Evolutionary conservation across 2,888 invertebrate genomes (phyloP).

Genomic region (Parnassius glacialis): DNA sequence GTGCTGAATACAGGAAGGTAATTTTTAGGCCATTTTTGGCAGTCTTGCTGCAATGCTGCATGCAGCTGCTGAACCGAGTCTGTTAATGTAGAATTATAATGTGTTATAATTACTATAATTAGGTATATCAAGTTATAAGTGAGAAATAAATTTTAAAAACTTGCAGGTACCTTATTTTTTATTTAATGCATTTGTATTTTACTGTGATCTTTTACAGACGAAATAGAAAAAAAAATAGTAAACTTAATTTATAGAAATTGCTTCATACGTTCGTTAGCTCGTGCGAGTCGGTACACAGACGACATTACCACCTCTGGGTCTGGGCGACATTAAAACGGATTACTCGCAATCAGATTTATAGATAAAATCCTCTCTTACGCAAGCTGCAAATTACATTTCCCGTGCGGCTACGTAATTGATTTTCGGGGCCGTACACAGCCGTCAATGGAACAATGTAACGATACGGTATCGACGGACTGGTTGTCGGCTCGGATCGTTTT

Average conservation of each 20-base stretch:
- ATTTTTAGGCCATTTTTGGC: too few relatives aligned
- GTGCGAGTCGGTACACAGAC: neutral
- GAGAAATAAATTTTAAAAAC: too few relatives aligned
- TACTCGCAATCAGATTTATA: slow-evolving; percentile 7
- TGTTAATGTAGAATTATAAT: too few relatives aligned
- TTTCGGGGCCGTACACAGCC: slow-evolving; percentile 45
- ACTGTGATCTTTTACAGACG: too few relatives aligned
- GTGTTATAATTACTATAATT: too few relatives aligned
- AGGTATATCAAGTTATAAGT: too few relatives aligned
- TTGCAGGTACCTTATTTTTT: too few relatives aligned
- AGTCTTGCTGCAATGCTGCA: too few relatives aligned
- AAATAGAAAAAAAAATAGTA: too few relatives aligned
- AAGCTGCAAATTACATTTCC: slow-evolving; percentile 61
- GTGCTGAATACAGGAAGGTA: too few relatives aligned
- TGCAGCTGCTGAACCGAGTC: too few relatives aligned
- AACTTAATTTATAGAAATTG: neutral
- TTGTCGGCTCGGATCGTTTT: slow-evolving; percentile 49
- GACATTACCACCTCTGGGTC: slow-evolving; percentile 7
- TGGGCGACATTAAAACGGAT: neutral
- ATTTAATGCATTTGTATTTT: too few relatives aligned
- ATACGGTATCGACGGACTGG: slow-evolving; percentile 52
- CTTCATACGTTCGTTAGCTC: slow-evolving; percentile 1
- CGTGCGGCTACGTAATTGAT: slow-evolving; percentile 64
- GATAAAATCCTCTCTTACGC: slow-evolving; percentile 42
- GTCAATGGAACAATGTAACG: slow-evolving; percentile 64